These are phyloP conservation scores for Nomada hirtipes DNA, from an alignment of 2,888 invertebrate species.

Conservation along the genomic window DNA sequence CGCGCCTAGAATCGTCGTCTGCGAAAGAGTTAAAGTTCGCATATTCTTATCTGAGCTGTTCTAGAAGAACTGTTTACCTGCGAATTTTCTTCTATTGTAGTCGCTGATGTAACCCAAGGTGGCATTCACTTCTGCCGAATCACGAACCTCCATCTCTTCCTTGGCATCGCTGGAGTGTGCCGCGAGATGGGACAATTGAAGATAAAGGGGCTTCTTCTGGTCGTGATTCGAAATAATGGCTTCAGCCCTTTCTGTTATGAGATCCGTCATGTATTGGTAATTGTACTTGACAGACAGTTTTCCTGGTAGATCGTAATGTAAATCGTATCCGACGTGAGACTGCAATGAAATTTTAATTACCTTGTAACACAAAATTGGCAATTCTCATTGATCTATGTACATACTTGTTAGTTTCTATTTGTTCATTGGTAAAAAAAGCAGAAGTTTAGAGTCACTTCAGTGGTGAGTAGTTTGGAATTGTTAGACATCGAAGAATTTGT, in stretches of 20 bases:
- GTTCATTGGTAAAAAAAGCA: too few species aligned
- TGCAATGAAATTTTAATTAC: constrained; percentile 49
- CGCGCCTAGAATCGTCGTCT: too few species aligned
- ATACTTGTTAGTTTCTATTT: too few species aligned
- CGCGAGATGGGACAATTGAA: constrained; percentile 92
- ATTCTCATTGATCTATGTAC: too few species aligned
- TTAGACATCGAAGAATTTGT: too few species aligned
- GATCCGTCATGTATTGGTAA: constrained; percentile 89
- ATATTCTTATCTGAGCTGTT: neutral
- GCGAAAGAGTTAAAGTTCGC: neutral
- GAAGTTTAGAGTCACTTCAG: too few species aligned
- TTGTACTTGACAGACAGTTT: constrained; percentile 79
- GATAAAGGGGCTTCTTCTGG: constrained; percentile 88
- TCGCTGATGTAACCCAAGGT: constrained; percentile 90
- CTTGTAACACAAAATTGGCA: too few species aligned
- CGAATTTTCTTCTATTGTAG: constrained; percentile 89
- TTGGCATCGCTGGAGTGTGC: constrained; percentile 91
- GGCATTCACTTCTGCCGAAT: constrained; percentile 86
- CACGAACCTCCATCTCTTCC: constrained; percentile 89
- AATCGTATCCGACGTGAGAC: constrained; percentile 83
- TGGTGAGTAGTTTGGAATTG: too few species aligned
- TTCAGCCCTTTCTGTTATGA: constrained; percentile 88
- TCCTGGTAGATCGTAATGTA: constrained; percentile 83
- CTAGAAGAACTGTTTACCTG: constrained; percentile 85
- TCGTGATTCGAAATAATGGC: constrained; percentile 87